Evolutionary conservation across 2,888 invertebrate genomes (phyloP), one percentile per base, ranked within the genome.

Genomic region (Drosophila robusta): DNA sequence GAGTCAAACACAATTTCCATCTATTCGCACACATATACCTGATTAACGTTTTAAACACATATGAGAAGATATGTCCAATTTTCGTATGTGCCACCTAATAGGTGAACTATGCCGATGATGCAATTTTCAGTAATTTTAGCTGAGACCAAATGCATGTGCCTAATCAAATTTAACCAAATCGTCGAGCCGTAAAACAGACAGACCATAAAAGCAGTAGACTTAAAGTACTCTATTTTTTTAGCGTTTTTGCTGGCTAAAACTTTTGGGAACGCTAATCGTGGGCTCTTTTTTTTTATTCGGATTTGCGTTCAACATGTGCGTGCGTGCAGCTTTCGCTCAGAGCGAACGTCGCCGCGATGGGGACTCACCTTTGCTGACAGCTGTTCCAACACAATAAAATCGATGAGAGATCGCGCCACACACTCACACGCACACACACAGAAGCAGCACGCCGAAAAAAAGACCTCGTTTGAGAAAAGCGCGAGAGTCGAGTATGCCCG

Each of bases 291-390:
- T 26, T 38, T 32, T 18, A 14, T 49, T 46, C 46, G 38, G 9
- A 16, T 56, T 24, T 1, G n/a, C n/a, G 29, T 38, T 42, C 18
- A 44, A 16, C 65, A 66, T 49, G 55, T 70, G 65, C 58, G 55
- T 70, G 65, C 58, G 51, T 44, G 26, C 39, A 65, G 71, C 70
- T 58, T 62, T 71, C 72, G 57, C 61, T 71, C 49, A 54, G 60
- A 56, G 47, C 51, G 22, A 18, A 29, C 11, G 60, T 12, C 22
- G 45, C 52, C 6, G 22, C 8, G 14, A 26, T 38, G 29, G 22
- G 26, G 18, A 41, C 72, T 72, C 46, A 72, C 72, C 72, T 68
- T 29, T 57, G 38, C 12, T 12, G 54, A 51, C 72, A 72, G 72
- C 72, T 72, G 72, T 71, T 62, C 12, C 26, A 54, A 67, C 16